Evolutionary conservation across 2,113 vertebrate genomes (phyloP).

Genomic region (human): DNA sequence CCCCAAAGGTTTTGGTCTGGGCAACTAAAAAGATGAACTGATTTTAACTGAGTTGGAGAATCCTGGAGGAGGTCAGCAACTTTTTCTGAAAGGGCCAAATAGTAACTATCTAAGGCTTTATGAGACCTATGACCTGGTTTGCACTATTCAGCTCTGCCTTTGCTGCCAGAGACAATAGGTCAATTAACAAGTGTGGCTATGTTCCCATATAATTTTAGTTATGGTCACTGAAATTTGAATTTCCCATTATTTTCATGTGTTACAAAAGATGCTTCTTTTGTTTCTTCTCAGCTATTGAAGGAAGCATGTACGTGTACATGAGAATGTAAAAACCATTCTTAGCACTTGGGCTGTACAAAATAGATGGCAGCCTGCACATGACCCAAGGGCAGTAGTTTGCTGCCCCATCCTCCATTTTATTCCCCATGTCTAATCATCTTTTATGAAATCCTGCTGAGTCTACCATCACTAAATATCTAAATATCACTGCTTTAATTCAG

Average conservation of each 20-base stretch:
- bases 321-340: neutral
- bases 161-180: neutral
- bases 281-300: neutral
- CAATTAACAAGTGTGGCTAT: neutral
- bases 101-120: neutral
- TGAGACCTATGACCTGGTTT: neutral
- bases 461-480: neutral
- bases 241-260: neutral
- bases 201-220: neutral
- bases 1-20: neutral
- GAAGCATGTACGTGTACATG: too few relatives aligned
- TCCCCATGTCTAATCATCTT: neutral
- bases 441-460: neutral
- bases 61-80: neutral
- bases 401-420: too few relatives aligned
- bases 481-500: neutral
- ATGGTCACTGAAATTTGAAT: neutral
- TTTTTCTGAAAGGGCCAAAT: neutral
- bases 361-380: neutral
- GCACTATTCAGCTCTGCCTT: neutral
- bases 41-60: neutral
- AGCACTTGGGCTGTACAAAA: neutral
- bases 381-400: accelerated
- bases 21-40: neutral
- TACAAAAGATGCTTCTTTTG: neutral